These are phyloP conservation scores for Chitala chitala DNA, from an alignment of 2,113 vertebrate species.

Conservation along the genomic window DNA sequence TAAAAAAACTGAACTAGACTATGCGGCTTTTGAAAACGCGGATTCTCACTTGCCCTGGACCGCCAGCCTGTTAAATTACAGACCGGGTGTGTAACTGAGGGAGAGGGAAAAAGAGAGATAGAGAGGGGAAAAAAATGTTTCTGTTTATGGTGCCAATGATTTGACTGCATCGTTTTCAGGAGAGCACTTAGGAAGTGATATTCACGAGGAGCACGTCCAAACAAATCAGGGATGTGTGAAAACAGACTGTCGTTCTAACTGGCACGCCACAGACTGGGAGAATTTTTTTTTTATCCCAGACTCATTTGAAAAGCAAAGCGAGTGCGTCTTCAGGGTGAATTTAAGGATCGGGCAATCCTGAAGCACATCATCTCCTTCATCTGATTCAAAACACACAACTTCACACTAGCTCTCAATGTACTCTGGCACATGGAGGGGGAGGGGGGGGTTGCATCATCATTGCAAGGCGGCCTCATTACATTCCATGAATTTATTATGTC, in stretches of 20 bases:
- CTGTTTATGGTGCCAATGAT: constrained; percentile 46
- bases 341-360: neutral
- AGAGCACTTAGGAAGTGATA: constrained; percentile 29
- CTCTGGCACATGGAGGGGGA: neutral
- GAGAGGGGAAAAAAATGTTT: constrained; percentile 20
- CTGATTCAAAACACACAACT: neutral
- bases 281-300: neutral
- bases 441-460: neutral
- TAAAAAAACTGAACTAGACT: constrained; percentile 46
- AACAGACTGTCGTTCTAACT: constrained; percentile 35
- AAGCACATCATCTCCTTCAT: neutral
- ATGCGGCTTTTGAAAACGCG: constrained; percentile 46
- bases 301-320: neutral
- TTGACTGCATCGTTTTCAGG: constrained; percentile 49
- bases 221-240: constrained; percentile 43
- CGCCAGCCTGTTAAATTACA: constrained; percentile 58
- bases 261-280: neutral
- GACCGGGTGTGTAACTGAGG: constrained; percentile 47
- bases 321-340: neutral
- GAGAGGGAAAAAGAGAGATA: constrained; percentile 36
- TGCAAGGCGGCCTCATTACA: constrained; percentile 20
- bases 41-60: constrained; percentile 28
- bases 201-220: constrained; percentile 31
- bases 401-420: neutral
- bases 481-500: constrained; percentile 32